Evolutionary conservation across 2,888 invertebrate species (phyloP).

Genomic region (Noctua janthina): DNA sequence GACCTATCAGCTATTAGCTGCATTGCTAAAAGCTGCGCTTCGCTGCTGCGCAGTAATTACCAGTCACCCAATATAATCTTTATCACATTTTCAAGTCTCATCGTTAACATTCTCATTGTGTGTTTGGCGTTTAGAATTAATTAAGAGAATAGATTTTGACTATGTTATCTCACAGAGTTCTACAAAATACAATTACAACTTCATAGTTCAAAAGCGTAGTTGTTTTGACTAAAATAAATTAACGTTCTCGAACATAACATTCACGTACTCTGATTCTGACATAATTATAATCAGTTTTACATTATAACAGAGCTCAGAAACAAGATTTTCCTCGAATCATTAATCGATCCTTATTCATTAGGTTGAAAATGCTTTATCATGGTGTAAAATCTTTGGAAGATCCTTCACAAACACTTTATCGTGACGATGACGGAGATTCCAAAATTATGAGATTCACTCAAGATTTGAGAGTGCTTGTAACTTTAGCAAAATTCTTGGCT

Average conservation of each 20-base stretch:
- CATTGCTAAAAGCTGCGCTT: no score
- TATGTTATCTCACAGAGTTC: neutral
- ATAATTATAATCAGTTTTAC: conserved; percentile 39
- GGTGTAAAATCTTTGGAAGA: conserved; percentile 48
- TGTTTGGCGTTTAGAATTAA: conserved; percentile 2
- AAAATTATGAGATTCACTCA: conserved; percentile 63
- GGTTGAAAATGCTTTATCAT: conserved; percentile 52
- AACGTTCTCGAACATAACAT: conserved; percentile 4
- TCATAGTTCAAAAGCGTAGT: conserved; percentile 1
- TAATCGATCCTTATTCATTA: conserved; percentile 51
- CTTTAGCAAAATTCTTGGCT: conserved; percentile 46
- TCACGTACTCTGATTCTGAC: conserved; percentile 30
- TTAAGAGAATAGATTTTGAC: neutral
- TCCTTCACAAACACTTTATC: conserved; percentile 53
- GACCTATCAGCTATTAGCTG: no score
- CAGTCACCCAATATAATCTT: neutral
- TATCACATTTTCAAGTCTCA: neutral
- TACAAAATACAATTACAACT: conserved; percentile 25
- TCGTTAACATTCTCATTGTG: neutral
- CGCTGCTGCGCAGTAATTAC: no score
- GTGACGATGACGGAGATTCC: conserved; percentile 52
- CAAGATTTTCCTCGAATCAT: conserved; percentile 34
- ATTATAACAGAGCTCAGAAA: conserved; percentile 8
- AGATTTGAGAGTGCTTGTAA: conserved; percentile 47
- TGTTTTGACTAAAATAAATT: conserved; percentile 36